Base-by-base conservation (phyloP, 2,113 vertebrate species). In the Ceyx cyanopectus region DNA sequence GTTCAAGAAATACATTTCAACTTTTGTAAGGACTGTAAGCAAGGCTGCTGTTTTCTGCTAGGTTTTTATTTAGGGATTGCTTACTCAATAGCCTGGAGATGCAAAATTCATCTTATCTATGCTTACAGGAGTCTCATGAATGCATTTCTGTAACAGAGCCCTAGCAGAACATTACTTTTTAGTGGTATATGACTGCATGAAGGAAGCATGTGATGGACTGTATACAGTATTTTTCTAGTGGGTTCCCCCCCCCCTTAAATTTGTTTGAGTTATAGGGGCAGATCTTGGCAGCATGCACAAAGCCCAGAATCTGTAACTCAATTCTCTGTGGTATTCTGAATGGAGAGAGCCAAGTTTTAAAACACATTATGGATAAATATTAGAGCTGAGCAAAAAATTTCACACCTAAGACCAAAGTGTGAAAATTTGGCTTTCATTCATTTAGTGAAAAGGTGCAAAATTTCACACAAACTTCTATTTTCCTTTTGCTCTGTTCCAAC, bases 391-490 rank as follows among this genome's bases (percentile, higher is more conserved):
- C 92, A 96, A 90, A 96, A 96, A 92, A 89, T 93, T 83, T 96
- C 92, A 93, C 92, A 96, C 94, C 92, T 95, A 85, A 70, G 72
- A 87, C 85, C 76, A 72, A 95, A 92, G 89, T 95, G 95, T 96
- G 91, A 96, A 95, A 94, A 96, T 90, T 95, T 96, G 95, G 92
- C 92, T 94, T 95, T 90, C 72, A 63, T 72, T 95, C 72, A 40
- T 89, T 87, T 96, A 83, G 92, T 94, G 92, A 89, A 95, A 96
- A 95, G 94, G 94, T 95, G 86, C 51, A 96, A 94, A 91, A 74
- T 61, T 85, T 94, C 95, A 96, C 91, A 96, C 89, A 75, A 91
- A 80, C 70, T 81, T 93, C 45, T 81, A 45, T 93, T 92, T 93
- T 92, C 68, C 63, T 90, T 95, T 89, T 93, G 85, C 75, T 81